Base-by-base conservation (phyloP, 1,140 invertebrate species). In the Tetramorium parvispinum region DNA sequence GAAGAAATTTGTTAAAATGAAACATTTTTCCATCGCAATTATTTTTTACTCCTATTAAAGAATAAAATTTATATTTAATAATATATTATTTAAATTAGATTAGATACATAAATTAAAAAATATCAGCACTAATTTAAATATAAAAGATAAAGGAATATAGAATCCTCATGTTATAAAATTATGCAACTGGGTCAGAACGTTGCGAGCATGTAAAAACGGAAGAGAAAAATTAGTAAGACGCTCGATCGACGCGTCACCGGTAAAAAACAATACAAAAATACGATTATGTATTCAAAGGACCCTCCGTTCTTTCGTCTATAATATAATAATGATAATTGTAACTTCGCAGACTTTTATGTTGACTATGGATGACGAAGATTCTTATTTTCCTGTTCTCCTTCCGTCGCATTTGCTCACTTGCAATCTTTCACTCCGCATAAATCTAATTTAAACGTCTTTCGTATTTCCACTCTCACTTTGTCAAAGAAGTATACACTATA, bases 211-310 rank as follows among this genome's bases (percentile, higher is more conserved):
- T 70, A 63, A 57, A 89, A 93, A 92, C 91, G 91, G 89, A 93
- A 93, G 88, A 89, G 78, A 77, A 92, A 91, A 91, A 90, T 88
- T 65, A 83, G 71, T 51, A 55, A 43, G 21, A 77, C 77, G 57
- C 61, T 63, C 32, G 8, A 65, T 65, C 75, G 68, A 78, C 88
- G 51, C 89, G 59, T 86, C 79, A 82, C 86, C 89, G 86, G 83
- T 93, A 92, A 87, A 92, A 92, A 93, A 92, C 87, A 93, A 94
- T 94, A 93, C 87, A 94, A 94, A 94, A 94, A 94, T 91, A 91
- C 87, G 91, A 89, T 90, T 86, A 85, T 90, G 88, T 92, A 73
- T 89, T 90, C 55, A 53, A 81, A 90, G 90, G 91, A 91, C 75
- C 79, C 91, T 89, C 66, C 75, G 79, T 92, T 90, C 65, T 61